Base-by-base conservation (phyloP, 2,797 vertebrate genomes). In the Morus bassanus region DNA sequence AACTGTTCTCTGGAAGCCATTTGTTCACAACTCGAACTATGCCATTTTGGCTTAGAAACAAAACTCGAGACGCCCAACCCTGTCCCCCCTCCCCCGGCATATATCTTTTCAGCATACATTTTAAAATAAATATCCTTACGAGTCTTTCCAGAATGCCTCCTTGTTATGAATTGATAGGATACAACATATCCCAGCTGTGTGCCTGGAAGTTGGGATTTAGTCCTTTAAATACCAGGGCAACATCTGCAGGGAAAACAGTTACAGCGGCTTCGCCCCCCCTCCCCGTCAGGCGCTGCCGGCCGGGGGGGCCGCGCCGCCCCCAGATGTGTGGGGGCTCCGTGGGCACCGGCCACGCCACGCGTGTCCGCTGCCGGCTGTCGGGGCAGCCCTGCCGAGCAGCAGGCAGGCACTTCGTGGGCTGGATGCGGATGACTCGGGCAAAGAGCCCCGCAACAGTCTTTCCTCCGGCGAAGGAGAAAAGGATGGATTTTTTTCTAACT, bases 41-140 rank as follows among this genome's bases (percentile, higher is more conserved):
- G 81, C 65, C 54, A 59, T 88, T 94, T 93, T 94, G 94, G 89
- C 91, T 78, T 70, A 30, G 69, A 88, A 89, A 92, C 92, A 93
- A 70, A 95, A 82, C 35, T 78, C 30, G 48, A 92, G 88, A 54
- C 19, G 15, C 70, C 80, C 77, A 85, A 7, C 10, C 50, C 80
- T 84, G 65, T 61, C 43, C 60, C 76, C 67, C 69, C 75, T 48
- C 37, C 82, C 45, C 27, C 45, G 39, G 61, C 67, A 79, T 82
- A 91, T 50, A 89, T 91, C 84, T 96, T 95, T 94, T 93, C 84
- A 96, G 63, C 89, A 74, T 67, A 85, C 51, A 91, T 89, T 97
- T 96, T 79, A 67, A 96, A 95, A 79, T 87, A 86, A 92, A 94
- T 96, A 95, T 30, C 76, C 78, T 92, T 91, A 89, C 37, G 63